Evolutionary conservation across 1,140 invertebrate species (phyloP).

Genomic region (Penaeus japonicus): DNA sequence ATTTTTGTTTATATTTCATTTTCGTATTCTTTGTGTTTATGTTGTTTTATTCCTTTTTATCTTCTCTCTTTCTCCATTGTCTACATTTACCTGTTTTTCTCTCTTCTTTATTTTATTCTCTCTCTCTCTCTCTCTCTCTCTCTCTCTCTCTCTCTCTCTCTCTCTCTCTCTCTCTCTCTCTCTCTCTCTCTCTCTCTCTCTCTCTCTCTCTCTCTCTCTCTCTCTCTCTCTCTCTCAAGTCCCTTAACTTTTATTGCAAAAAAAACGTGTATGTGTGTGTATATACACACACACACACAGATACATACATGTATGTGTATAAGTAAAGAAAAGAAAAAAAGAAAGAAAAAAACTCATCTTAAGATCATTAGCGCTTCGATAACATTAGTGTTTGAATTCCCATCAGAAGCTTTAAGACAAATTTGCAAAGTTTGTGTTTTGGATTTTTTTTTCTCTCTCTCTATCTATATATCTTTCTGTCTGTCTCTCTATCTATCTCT

Average conservation of each 20-base stretch:
- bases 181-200: not conserved
- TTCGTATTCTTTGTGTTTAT: not conserved
- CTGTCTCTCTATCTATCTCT: too few species aligned
- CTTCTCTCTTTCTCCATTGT: not conserved
- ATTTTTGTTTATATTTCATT: not conserved
- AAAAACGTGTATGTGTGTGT: not conserved
- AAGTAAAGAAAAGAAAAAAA: too few species aligned
- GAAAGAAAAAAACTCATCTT: too few species aligned
- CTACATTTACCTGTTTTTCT: not conserved
- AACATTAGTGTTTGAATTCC: too few species aligned
- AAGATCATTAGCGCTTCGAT: too few species aligned
- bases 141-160: not conserved
- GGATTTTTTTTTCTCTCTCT: too few species aligned
- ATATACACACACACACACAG: too few species aligned
- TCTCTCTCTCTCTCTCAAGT: not conserved
- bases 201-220: not conserved
- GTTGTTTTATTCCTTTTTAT: not conserved
- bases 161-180: not conserved
- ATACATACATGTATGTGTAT: too few species aligned
- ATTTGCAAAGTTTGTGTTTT: too few species aligned
- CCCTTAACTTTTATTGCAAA: not conserved
- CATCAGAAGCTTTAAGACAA: too few species aligned
- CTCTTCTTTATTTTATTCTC: not conserved
- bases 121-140: not conserved
- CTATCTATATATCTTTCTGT: too few species aligned